Conservation (phyloP, 2,888 invertebrate genomes). For the Parnassius smintheus region DNA sequence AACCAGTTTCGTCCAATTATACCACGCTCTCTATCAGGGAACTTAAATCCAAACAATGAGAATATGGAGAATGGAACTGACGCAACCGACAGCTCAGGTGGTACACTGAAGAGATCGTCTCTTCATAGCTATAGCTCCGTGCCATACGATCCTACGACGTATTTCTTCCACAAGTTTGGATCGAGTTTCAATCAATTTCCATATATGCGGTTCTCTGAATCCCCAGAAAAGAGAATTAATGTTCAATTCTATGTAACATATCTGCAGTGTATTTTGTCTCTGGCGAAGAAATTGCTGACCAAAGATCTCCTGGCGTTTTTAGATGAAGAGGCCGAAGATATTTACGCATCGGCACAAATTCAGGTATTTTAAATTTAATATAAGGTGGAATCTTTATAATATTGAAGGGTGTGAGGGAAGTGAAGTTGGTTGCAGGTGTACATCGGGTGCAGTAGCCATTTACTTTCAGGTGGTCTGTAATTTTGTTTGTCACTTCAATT, state of each 20-base stretch:
- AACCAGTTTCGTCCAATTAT: constrained; percentile 93
- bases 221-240: constrained; percentile 83
- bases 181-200: constrained; percentile 96
- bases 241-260: constrained; percentile 89
- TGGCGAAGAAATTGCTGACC: constrained; percentile 92
- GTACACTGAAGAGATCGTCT: constrained; percentile 67
- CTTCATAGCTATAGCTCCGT: constrained; percentile 83
- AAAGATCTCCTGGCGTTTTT: constrained; percentile 90
- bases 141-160: constrained; percentile 89
- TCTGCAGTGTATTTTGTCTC: constrained; percentile 88
- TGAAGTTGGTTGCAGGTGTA: too few relatives aligned
- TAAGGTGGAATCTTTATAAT: neutral
- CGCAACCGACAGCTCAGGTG: constrained; percentile 52
- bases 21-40: constrained; percentile 93
- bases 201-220: constrained; percentile 88
- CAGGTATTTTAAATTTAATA: constrained; percentile 50
- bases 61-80: constrained; percentile 67
- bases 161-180: constrained; percentile 95
- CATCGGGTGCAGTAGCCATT: too few relatives aligned
- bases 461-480: too few relatives aligned
- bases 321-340: constrained; percentile 91
- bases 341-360: constrained; percentile 86
- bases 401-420: too few relatives aligned
- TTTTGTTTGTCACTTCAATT: too few relatives aligned
- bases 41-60: constrained; percentile 84